A percentile compares a stretch with the other conserved stretches of the same genome.
Conservation (phyloP, 2,888 invertebrate species). For the Augiades crinisus region DNA sequence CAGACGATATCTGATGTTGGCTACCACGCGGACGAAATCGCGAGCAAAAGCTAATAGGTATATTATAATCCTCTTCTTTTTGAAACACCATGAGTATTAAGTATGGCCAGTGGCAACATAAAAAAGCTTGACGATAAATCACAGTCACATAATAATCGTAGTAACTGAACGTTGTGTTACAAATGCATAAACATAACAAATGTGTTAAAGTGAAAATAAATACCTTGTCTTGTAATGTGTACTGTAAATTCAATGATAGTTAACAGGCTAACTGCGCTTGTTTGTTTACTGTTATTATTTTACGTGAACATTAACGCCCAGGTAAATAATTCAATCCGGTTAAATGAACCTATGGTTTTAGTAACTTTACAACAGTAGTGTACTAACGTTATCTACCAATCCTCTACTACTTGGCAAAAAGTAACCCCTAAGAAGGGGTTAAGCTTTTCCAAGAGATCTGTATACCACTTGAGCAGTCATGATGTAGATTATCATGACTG, state of each 20-base stretch:
- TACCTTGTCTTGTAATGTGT: background rate
- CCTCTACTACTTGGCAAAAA: background rate
- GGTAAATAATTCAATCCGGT: conserved; percentile 25
- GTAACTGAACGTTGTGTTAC: conserved; percentile 19
- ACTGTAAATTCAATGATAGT: background rate
- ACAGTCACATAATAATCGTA: conserved; percentile 27
- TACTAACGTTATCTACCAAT: background rate
- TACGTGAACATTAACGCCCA: conserved; percentile 27
- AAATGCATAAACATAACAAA: conserved; percentile 6
- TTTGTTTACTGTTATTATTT: conserved; percentile 16
- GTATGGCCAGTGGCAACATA: conserved; percentile 11
- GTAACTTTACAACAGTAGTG: background rate
- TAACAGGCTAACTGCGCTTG: conserved; percentile 24
- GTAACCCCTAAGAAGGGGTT: no score
- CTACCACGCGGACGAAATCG: no score
- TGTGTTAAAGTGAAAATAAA: conserved; percentile 1
- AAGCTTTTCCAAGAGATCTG: no score
- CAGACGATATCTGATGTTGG: no score
- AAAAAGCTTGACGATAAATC: conserved; percentile 32
- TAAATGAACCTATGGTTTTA: no score
- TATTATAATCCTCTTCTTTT: background rate
- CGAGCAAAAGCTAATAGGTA: no score
- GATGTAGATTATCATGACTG: no score
- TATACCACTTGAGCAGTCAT: no score
- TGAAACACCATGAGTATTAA: conserved; percentile 22